Percentiles rank a stretch among this genome's conserved stretches.
Evolutionary conservation across 2,113 vertebrate genomes (phyloP).

Genomic region (Erpornis zantholeuca): DNA sequence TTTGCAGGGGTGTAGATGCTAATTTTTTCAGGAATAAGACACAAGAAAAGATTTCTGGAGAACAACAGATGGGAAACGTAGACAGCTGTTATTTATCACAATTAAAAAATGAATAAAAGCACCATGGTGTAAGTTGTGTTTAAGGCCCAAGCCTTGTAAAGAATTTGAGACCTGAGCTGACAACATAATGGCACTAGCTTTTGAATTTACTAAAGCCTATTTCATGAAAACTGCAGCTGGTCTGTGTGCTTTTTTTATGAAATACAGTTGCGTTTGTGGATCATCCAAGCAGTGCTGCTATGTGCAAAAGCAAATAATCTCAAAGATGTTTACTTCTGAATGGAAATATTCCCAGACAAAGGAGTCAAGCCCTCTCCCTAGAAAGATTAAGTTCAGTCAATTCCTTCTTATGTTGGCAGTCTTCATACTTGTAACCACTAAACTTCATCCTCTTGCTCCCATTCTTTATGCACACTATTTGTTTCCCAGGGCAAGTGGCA

Average conservation of each 20-base stretch:
- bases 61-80: background rate
- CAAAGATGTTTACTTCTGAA: background rate
- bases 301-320: background rate
- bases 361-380: background rate
- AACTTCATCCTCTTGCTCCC: background rate
- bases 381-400: background rate
- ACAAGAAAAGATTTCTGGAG: background rate
- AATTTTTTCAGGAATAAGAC: background rate
- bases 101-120: background rate
- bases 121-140: background rate
- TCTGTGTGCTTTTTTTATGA: background rate
- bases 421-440: background rate
- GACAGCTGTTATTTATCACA: background rate
- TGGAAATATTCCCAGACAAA: background rate
- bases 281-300: background rate
- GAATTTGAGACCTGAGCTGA: background rate
- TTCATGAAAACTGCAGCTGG: background rate
- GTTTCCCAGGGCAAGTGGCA: background rate
- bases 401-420: background rate
- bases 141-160: background rate
- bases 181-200: background rate
- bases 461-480: background rate
- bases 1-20: background rate
- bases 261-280: background rate
- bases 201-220: background rate